phyloP scores from a whole-genome alignment of 2,888 invertebrate genomes.

The Leistus spinibarbis region DNA sequence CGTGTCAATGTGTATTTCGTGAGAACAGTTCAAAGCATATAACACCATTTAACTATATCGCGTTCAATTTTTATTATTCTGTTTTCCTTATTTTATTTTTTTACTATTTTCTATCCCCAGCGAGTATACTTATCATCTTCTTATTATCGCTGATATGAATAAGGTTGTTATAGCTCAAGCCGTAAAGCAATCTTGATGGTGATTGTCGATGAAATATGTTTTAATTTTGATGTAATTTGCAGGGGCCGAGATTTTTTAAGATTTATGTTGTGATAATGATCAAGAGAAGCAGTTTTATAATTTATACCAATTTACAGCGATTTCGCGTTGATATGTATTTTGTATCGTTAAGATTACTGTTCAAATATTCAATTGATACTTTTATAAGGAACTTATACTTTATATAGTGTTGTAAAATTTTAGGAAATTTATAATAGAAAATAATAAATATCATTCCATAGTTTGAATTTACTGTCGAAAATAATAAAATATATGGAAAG shows the following conservation, averaged over 20 bases:
- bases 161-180: neutral
- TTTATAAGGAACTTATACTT: too few species aligned
- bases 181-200: neutral
- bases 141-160: neutral
- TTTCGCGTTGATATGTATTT: too few species aligned
- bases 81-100: neutral
- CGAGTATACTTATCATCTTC: neutral
- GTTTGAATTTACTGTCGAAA: too few species aligned
- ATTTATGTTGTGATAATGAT: neutral
- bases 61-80: neutral
- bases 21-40: neutral
- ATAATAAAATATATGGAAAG: too few species aligned
- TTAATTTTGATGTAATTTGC: neutral
- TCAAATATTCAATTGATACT: too few species aligned
- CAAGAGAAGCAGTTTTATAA: too few species aligned
- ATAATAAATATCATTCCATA: too few species aligned
- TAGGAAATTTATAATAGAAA: too few species aligned
- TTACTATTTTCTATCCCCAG: neutral
- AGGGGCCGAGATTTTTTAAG: too few species aligned
- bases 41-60: neutral
- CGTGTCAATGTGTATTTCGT: slow-evolving; percentile 10
- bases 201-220: neutral
- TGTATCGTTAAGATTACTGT: too few species aligned
- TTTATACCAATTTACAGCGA: too few species aligned
- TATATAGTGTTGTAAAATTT: too few species aligned